A percentile compares a stretch with the other conserved stretches of the same genome.
phyloP scores from a whole-genome alignment of 2,113 vertebrate species.

The Amphiprion ocellaris region DNA sequence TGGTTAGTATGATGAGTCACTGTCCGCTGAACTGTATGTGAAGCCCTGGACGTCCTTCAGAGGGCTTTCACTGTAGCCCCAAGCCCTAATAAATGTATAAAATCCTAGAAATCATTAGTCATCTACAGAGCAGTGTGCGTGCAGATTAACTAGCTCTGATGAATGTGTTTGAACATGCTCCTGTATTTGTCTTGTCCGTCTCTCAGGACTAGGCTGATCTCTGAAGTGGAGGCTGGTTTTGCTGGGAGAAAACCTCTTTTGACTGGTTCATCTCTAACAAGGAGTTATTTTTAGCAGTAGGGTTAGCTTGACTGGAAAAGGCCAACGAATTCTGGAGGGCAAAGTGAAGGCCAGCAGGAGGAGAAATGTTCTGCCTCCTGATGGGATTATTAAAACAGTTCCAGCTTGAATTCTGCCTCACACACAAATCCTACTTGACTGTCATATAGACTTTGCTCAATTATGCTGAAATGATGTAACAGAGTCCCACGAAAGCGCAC shows the following conservation, averaged over 20 bases:
- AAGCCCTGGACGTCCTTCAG: neutral
- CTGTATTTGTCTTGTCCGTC: neutral
- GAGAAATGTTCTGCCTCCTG: neutral
- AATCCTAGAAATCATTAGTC: constrained; percentile 25
- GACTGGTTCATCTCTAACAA: neutral
- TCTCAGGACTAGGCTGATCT: constrained; percentile 6
- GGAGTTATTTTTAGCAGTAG: neutral
- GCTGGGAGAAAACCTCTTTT: neutral
- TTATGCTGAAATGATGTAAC: neutral
- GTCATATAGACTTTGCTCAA: neutral
- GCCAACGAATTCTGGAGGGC: neutral
- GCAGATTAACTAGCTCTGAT: neutral
- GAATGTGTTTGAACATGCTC: neutral
- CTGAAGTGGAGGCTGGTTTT: neutral
- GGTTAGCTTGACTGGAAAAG: neutral
- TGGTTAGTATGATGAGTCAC: neutral
- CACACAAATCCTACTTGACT: neutral
- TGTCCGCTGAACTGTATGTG: neutral
- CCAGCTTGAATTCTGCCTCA: neutral
- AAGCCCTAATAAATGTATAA: neutral
- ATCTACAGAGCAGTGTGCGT: neutral
- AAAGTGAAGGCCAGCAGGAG: neutral
- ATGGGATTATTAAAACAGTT: neutral
- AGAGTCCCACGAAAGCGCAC: neutral
- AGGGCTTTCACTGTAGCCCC: neutral